Evolutionary conservation across 35 echinoderm and acorn worm species (phyloP).

Genomic region (Apostichopus californicus): DNA sequence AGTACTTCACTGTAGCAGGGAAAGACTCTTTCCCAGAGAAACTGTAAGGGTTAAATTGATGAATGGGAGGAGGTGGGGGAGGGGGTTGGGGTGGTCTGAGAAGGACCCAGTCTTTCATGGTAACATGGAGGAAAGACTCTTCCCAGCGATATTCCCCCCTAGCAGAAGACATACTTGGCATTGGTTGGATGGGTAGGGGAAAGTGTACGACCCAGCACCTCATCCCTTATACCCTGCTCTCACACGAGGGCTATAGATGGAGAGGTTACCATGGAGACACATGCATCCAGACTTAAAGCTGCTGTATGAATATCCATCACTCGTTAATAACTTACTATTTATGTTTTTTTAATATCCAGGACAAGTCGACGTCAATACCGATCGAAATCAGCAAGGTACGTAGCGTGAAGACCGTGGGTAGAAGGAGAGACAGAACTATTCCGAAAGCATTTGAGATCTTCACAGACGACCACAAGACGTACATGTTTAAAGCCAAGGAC

Average conservation of each 20-base stretch:
- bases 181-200: no score
- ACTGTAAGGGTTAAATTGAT: neutral
- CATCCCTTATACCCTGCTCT: no score
- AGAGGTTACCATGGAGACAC: no score
- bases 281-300: neutral
- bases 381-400: conserved; percentile 95
- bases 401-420: conserved; percentile 88
- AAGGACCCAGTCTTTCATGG: no score
- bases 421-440: conserved; percentile 89
- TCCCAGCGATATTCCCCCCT: no score
- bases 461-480: conserved; percentile 95
- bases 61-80: no score
- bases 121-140: no score
- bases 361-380: conserved; percentile 68
- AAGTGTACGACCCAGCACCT: no score
- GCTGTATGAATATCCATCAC: neutral
- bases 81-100: no score
- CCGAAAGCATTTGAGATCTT: conserved; percentile 98
- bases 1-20: neutral
- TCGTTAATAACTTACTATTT: neutral
- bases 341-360: conserved; percentile 23
- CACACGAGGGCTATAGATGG: no score
- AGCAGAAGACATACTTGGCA: no score
- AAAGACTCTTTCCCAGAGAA: conserved; percentile 67
- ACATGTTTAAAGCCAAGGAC: conserved; percentile 95